Evolutionary conservation across 2,113 vertebrate genomes (phyloP), one percentile per base, ranked within the genome.

Genomic region (Poeciliopsis occidentalis): DNA sequence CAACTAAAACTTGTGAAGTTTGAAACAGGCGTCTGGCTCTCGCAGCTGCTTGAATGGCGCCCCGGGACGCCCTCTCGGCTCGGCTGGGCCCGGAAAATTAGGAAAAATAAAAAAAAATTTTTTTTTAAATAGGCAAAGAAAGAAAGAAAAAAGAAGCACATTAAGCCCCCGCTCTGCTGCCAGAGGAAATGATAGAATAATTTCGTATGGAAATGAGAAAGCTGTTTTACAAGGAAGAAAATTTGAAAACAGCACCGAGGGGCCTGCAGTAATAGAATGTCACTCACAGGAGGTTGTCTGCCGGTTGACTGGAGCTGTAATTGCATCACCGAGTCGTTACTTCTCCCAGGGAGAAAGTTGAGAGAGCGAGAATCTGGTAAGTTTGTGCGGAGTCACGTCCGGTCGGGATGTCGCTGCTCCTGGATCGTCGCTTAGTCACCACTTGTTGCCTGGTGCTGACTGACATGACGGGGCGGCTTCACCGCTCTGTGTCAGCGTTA

Each of bases 161-260:
- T n/a, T n/a, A n/a, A n/a, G n/a, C n/a, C n/a, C n/a, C n/a, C n/a
- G n/a, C 62, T 77, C 61, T 75, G 76, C 75, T 75, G 86, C 76
- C 83, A 84, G 75, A 27, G 75, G 72, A 83, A 81, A 73, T 72
- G 69, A 87, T 65, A 77, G 78, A 64, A 82, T 86, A 71, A 79
- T 86, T 85, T 86, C 64, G 39, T 64, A 80, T 85, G 81, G 71
- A 89, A 86, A 87, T 85, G 63, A 84, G 73, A 75, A 60, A 30
- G 44, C 68, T 77, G 63, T 70, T 60, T 0, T 74, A 60, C 69
- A 75, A 65, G 51, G 60, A 63, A 24, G 51, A 78, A 54, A n/a
- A 75, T 75, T 34, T 79, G 65, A 74, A 72, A 60, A 54, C 39
- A 64, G 76, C 71, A 78, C 71, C 76, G 69, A 80, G 81, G 75